Base-by-base conservation (phyloP, 2,888 invertebrate species). In the Automeris io region DNA sequence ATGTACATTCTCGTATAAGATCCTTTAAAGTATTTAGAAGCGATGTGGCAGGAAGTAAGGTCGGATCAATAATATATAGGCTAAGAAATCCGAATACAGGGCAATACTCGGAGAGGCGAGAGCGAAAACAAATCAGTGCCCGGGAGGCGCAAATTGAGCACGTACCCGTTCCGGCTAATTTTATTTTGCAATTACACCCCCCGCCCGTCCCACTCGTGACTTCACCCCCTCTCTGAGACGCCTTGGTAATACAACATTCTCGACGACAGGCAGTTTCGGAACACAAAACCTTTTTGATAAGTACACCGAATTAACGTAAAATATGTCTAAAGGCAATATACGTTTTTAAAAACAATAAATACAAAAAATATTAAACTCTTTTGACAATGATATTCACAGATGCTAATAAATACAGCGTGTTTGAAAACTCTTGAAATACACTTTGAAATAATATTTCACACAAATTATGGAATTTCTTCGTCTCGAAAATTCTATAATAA, bases 161-260 rank as follows among this genome's bases (percentile, higher is more conserved):
- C 86, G 86, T 86, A 85, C 80, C 85, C 80, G 81, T 83, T 83
- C 82, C 68, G 77, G 83, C 86, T 86, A 86, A 86, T 86, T 86
- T 86, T 86, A 86, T 86, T 86, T 86, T 83, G 86, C 86, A 86
- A 86, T 86, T 86, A 86, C 85, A 76, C 81, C 82, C 80, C 67
- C 62, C 51, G 37, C 51, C 46, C 48, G 51, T 52, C 51, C 49
- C 51, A 45, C 54, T 52, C 16, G 13, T 45, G 44, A 31, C 62
- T 51, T 54, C 55, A 47, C 56, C 50, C 57, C 50, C 57, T 36
- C 45, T 40, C 51, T 49, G 50, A 50, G 52, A 49, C 58, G 64
- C 67, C 61, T 49, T 56, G 66, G 70, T 78, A 80, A 78, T 82
- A 81, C 81, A 77, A 80, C 80, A 85, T 82, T 82, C 83, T 81